Evolutionary conservation across 2,888 invertebrate genomes (phyloP), one percentile per base, ranked within the genome.

Genomic region (Seladonia tumulorum): DNA sequence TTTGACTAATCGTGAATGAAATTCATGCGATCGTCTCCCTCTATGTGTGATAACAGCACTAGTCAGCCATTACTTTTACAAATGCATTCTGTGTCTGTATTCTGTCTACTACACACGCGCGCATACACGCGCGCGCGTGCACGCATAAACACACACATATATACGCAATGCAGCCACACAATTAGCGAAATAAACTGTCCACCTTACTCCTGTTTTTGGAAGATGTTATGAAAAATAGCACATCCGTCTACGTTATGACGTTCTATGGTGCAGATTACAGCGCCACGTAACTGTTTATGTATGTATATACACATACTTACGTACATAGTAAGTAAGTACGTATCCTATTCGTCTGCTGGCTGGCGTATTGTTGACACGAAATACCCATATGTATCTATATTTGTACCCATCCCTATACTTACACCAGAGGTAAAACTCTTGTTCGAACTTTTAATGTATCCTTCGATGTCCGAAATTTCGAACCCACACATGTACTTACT

Each of bases 21-120:
- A 57, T 66, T 29, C 71, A 57, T 35, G 71, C 35, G 63, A 79
- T 66, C 60, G 35, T 66, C 57, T 82, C 45, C 82, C 81, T 89
- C 87, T 91, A 83, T 88, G 89, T 88, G 90, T 88, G 90, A 93
- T 91, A 92, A 92, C 91, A 92, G 91, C 89, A 91, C 91, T 79
- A 84, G 86, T 92, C 92, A 87, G 92, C 93, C 92, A 93, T 93
- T 93, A 87, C 85, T 87, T 82, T 76, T 79, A 79, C 70, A 82
- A 80, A 82, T 60, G 73, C 82, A 76, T 85, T 76, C n/a, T n/a
- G 60, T 82, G 73, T 85, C n/a, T 57, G 49, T 82, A 73, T 85
- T 79, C 73, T 74, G 63, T 74, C 68, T 73, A 60, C 47, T 16
- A 29, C 66, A 29, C 35, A 39, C 22, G 18, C n/a, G 22, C 10